A percentile compares a stretch with the other conserved stretches of the same genome.
Evolutionary conservation across 2,888 invertebrate species (phyloP).

Genomic region (Sphaeridia pumilis): DNA sequence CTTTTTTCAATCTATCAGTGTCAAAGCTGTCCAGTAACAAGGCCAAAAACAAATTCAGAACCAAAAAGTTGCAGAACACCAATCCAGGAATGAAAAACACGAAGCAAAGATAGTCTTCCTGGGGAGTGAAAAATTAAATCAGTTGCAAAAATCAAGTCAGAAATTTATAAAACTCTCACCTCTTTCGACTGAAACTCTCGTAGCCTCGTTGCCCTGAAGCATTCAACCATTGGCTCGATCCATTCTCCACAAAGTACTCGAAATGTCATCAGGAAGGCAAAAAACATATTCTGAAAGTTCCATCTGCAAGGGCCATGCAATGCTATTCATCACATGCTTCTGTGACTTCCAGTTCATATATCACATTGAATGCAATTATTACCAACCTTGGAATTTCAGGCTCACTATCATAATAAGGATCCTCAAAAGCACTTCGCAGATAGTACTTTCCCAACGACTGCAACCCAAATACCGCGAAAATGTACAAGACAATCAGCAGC

Average conservation of each 20-base stretch:
- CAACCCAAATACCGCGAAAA: slow-evolving; percentile 15
- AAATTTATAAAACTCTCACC: too few species aligned
- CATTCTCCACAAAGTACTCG: slow-evolving; percentile 94
- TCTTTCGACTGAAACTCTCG: too few species aligned
- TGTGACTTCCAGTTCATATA: too few species aligned
- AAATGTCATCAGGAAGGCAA: slow-evolving; percentile 97
- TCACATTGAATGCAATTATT: too few species aligned
- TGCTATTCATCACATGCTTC: too few species aligned
- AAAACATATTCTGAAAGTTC: slow-evolving; percentile 95
- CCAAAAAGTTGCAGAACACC: slow-evolving; percentile 96
- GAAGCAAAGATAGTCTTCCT: slow-evolving; percentile 81
- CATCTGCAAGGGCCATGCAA: too few species aligned
- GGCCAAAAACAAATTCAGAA: slow-evolving; percentile 94
- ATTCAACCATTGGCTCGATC: slow-evolving; percentile 96
- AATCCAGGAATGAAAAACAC: slow-evolving; percentile 87
- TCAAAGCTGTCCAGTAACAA: slow-evolving; percentile 54
- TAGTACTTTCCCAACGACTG: slow-evolving; percentile 12
- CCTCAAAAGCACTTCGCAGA: slow-evolving; percentile 2
- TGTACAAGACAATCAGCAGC: slow-evolving; percentile 57
- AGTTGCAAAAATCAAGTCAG: too few species aligned
- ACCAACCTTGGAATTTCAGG: slow-evolving; percentile 5
- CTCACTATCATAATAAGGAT: background rate
- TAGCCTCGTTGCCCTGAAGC: slow-evolving; percentile 41
- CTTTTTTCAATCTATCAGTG: background rate
- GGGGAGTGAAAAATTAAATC: slow-evolving; percentile 37